Conservation (phyloP, 2,888 invertebrate species). For the Ischnura elegans region DNA sequence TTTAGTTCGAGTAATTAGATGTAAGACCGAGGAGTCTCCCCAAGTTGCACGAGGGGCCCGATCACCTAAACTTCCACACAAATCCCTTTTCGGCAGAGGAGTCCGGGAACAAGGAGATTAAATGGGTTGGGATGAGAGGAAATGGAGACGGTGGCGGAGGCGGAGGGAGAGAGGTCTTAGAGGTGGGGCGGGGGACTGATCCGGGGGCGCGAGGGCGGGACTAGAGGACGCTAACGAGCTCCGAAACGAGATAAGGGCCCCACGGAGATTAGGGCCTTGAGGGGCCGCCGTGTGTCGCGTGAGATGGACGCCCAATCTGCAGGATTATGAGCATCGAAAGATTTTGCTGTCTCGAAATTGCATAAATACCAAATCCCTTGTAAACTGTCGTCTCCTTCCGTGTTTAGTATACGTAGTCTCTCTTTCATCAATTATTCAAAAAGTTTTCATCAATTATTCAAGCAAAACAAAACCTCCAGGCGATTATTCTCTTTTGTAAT, state of each 20-base stretch:
- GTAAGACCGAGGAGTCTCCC: conserved; percentile 64
- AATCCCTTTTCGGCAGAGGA: conserved; percentile 59
- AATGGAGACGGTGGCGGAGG: conserved; percentile 11
- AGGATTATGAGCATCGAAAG: background rate
- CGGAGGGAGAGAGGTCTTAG: conserved; percentile 20
- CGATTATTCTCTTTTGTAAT: no score
- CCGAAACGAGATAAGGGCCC: conserved; percentile 37
- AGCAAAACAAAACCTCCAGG: no score
- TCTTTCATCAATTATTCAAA: background rate
- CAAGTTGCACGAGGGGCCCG: conserved; percentile 61
- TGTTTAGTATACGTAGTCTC: no score
- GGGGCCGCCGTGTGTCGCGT: background rate
- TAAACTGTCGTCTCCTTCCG: background rate
- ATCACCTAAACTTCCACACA: conserved; percentile 67
- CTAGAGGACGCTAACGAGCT: conserved; percentile 56
- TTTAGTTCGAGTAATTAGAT: conserved; percentile 67
- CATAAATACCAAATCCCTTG: background rate
- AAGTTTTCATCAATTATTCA: no score
- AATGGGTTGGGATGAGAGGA: background rate
- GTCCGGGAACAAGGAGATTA: conserved; percentile 23
- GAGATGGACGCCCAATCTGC: background rate
- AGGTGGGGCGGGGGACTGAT: conserved; percentile 6
- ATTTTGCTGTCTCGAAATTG: background rate
- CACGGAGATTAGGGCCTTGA: conserved; percentile 28
- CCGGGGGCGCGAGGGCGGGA: no score